A percentile compares a stretch with the other conserved stretches of the same genome.
Evolutionary conservation across 1,140 invertebrate genomes (phyloP).

Genomic region (Drosophila tsacasi): DNA sequence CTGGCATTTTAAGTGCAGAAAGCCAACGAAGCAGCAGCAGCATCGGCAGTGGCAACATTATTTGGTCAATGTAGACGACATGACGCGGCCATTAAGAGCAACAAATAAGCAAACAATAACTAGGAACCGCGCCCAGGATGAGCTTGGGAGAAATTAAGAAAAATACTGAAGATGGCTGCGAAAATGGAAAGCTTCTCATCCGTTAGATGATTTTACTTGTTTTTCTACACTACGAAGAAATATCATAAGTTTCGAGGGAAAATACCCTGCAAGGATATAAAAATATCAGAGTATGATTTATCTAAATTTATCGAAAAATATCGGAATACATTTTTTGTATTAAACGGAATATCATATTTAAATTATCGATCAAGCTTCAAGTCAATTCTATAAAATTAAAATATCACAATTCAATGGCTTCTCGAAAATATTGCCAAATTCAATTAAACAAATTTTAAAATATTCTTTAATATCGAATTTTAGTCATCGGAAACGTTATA

Average conservation of each 20-base stretch:
- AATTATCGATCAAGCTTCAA: not conserved
- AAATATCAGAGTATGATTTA: too few relatives aligned
- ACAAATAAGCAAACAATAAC: conserved; percentile 83
- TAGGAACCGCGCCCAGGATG: conserved; percentile 29
- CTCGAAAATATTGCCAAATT: not conserved
- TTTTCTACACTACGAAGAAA: not conserved
- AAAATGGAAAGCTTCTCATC: conserved; percentile 1
- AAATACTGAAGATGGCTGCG: conserved; percentile 47
- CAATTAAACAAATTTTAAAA: not conserved
- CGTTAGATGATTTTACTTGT: not conserved
- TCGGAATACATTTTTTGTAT: too few relatives aligned
- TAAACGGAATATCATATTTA: too few relatives aligned
- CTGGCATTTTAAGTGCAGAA: conserved; percentile 77
- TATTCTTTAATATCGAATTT: not conserved
- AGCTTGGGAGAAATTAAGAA: conserved; percentile 62
- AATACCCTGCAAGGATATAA: too few relatives aligned
- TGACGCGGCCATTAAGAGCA: conserved; percentile 82
- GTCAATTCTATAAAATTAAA: not conserved
- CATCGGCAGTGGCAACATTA: conserved; percentile 67
- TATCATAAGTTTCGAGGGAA: too few relatives aligned
- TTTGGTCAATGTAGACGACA: conserved; percentile 84
- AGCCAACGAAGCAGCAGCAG: conserved; percentile 30
- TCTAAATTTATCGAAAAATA: too few relatives aligned
- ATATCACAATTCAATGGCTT: too few relatives aligned
- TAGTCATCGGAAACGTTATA: not conserved